These are phyloP conservation scores for Patiria miniata DNA, from an alignment of 35 echinoderm and acorn worm genomes.

Conservation along the genomic window DNA sequence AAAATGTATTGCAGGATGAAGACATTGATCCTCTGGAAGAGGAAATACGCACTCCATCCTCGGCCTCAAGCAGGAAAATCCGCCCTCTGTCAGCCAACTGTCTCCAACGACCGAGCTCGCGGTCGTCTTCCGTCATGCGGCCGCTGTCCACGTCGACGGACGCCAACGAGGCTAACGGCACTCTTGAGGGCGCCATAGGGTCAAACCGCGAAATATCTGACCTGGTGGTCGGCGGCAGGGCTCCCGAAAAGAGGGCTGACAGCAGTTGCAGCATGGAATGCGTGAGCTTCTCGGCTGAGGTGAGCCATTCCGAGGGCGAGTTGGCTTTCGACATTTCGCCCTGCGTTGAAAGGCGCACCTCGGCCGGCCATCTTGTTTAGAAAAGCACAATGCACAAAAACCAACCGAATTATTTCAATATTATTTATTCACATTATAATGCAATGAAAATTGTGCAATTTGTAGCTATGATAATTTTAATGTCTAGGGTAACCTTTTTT, in stretches of 20 bases:
- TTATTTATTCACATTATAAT: too few species aligned
- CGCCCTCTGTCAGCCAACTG: background rate
- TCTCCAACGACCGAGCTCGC: background rate
- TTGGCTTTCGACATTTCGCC: slow-evolving; percentile 31
- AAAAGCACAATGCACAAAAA: background rate
- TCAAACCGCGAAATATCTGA: background rate
- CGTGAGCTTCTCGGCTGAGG: background rate
- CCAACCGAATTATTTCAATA: too few species aligned
- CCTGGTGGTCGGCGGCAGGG: background rate
- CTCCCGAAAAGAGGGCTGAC: background rate
- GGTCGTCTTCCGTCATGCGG: slow-evolving; percentile 29
- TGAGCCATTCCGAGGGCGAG: background rate
- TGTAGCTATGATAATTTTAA: too few species aligned
- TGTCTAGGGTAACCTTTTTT: too few species aligned
- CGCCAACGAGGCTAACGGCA: background rate
- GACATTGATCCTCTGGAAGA: slow-evolving; percentile 51
- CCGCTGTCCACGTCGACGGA: slow-evolving; percentile 29
- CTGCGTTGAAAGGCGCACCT: slow-evolving; percentile 31
- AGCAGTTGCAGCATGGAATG: slow-evolving; percentile 14
- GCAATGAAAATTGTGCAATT: too few species aligned
- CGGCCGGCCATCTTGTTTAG: slow-evolving; percentile 16
- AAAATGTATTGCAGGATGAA: slow-evolving; percentile 37
- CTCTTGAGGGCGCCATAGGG: background rate
- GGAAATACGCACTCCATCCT: slow-evolving; percentile 43
- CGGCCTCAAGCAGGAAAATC: slow-evolving; percentile 1